Base-by-base conservation (phyloP, 2,113 vertebrate genomes). In the Lepus europaeus region DNA sequence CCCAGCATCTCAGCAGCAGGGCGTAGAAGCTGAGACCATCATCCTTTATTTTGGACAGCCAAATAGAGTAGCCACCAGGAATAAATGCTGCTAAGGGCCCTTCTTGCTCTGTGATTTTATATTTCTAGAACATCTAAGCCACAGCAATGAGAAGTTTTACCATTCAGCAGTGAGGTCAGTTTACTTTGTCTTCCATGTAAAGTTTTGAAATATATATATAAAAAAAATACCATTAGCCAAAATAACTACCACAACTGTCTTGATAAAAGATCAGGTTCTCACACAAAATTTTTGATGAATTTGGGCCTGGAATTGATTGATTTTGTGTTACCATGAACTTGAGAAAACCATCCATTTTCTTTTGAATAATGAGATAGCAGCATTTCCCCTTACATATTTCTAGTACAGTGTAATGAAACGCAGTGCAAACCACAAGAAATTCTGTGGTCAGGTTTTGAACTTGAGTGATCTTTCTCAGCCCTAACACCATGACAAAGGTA, bases 341-440 rank as follows among this genome's bases (percentile, higher is more conserved):
- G 66, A 22, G 23, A 27, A 87, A 78, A 39, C 6, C 29, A 0
- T 56, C 4, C 9, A 29, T 90, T 76, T 85, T 70, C 77, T 91
- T 45, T 22, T 9, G 31, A 20, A 17, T 68, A 64, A 69, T 69
- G 66, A 90, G 73, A 73, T 19, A 69, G n/a, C 39, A 91, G 14
- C 27, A 76, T 49, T 87, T 93, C 17, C 64, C 13, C 82, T 61
- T 59, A n/a, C 13, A 66, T 77, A 79, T 72, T 63, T 33, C 64
- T 87, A 76, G 25, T 45, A 70, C 17, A 19, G 1, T 68, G 51
- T 19, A 88, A 87, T 77, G 89, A 96, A 92, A 91, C 19, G 53
- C 19, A 72, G 4, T 22, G 29, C 64, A 89, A 89, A 89, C 84
- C n/a, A 68, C 96, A 96, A 88, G 95, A 96, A 95, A 73, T n/a